phyloP scores from a whole-genome alignment of 2,888 invertebrate genomes.

The Taphrorychus bicolor region DNA sequence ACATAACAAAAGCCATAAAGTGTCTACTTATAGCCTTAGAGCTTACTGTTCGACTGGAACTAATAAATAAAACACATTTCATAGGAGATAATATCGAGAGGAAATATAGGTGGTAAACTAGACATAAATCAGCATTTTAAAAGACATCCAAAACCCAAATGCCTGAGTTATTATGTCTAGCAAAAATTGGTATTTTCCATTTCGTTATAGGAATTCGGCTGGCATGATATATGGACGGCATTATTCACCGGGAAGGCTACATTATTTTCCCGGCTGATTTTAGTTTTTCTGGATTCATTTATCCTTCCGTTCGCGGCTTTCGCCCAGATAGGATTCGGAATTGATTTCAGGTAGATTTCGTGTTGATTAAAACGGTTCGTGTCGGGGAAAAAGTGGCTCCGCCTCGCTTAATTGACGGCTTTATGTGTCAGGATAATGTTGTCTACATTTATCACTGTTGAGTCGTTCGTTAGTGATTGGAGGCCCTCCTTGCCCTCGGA shows the following conservation, averaged over 20 bases:
- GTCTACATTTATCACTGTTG: background rate
- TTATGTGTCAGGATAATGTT: slow-evolving; percentile 1
- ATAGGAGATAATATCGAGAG: slow-evolving; percentile 33
- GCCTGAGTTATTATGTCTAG: slow-evolving; percentile 39
- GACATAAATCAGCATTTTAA: slow-evolving; percentile 41
- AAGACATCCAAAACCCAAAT: slow-evolving; percentile 37
- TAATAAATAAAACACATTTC: slow-evolving; percentile 8
- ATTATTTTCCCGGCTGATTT: slow-evolving; percentile 39
- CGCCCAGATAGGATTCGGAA: slow-evolving; percentile 21
- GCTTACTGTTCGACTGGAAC: slow-evolving; percentile 1
- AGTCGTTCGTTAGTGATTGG: background rate
- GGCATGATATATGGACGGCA: slow-evolving; percentile 37
- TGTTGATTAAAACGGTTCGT: slow-evolving; percentile 30
- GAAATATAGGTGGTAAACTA: slow-evolving; percentile 40
- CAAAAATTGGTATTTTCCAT: slow-evolving; percentile 41
- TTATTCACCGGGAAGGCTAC: slow-evolving; percentile 38
- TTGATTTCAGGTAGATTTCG: slow-evolving; percentile 35
- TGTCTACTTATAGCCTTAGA: background rate
- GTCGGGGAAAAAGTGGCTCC: slow-evolving; percentile 5
- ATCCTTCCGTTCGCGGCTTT: slow-evolving; percentile 36
- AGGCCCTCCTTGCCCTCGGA: background rate
- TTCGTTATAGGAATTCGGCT: slow-evolving; percentile 38
- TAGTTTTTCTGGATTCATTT: slow-evolving; percentile 38
- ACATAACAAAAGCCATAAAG: background rate
- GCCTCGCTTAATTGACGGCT: background rate